Base-by-base conservation (phyloP, 2,888 invertebrate species). In the Pristionchus arcanus region DNA sequence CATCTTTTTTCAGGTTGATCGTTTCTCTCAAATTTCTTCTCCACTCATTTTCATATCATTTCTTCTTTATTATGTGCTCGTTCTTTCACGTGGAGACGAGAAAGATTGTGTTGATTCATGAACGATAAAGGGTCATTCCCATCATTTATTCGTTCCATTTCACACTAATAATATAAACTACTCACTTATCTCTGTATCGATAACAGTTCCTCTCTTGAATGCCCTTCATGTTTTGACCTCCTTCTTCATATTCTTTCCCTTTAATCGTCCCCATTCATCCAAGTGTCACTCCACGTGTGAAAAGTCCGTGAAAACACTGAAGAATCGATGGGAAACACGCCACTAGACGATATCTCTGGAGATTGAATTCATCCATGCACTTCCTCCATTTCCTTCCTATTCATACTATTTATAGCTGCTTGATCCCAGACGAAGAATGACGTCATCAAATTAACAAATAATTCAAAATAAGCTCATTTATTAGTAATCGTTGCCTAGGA, bases 31-130 rank as follows among this genome's bases (percentile, higher is more conserved):
- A 37, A 28, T 86, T 16, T 37, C 37, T 4, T 86, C 86, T n/a
- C 93, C 93, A 25, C 77, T 93, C 49, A 89, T 92, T 15, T 94
- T 94, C 89, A 90, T 94, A 66, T 90, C 91, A 7, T 94, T 94
- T 77, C 93, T 94, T 86, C 91, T 93, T 31, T 94, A 94, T 90
- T 94, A 94, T 88, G 94, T 94, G 15, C 89, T 94, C 25, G 93
- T 94, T 86, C 91, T 94, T 16, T 93, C 93, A 31, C 93, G 94
- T 77, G 93, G 94, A 25, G 93, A 94, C 87, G 93, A 93, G 83
- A 90, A 91, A 37, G 91, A 92, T 74, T 92, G 92, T 89, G 85
- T 90, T 13, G 28, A 68, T 31, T n/a, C n/a, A n/a, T 68, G 68
- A 68, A 16, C n/a, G n/a, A 68, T 15, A n/a, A n/a, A 49, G 42